Percentiles rank a stretch among this genome's conserved stretches.
Evolutionary conservation across 2,797 vertebrate species (phyloP).

Genomic region (Centroberyx gerrardi): DNA sequence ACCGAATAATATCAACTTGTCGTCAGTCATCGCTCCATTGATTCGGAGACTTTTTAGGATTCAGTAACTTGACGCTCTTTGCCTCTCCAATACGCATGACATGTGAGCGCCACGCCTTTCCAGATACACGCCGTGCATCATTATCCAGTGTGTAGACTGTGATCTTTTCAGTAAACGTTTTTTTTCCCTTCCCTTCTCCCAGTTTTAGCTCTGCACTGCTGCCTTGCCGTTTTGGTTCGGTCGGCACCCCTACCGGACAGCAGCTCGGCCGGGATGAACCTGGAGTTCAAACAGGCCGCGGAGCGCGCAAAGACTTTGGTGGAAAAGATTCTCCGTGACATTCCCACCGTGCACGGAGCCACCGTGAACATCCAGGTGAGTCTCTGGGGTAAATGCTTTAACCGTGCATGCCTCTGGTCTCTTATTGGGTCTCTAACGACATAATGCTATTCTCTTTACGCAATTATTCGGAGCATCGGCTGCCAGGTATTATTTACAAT

Average conservation of each 20-base stretch:
- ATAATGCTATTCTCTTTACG: not conserved
- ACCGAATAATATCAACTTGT: no score
- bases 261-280: constrained; percentile 40
- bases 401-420: not conserved
- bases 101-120: not conserved
- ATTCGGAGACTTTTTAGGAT: no score
- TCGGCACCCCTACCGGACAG: constrained; percentile 70
- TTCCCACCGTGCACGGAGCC: constrained; percentile 54
- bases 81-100: not conserved
- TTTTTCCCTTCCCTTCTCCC: constrained; percentile 5
- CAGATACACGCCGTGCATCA: no score
- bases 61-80: no score
- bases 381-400: not conserved
- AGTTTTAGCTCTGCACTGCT: constrained; percentile 60
- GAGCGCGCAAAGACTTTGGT: constrained; percentile 78
- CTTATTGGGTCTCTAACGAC: not conserved
- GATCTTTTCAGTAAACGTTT: no score
- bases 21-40: no score
- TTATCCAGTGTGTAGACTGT: no score
- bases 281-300: constrained; percentile 66
- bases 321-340: constrained; percentile 77
- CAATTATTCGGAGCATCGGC: no score
- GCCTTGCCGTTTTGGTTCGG: constrained; percentile 32
- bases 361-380: constrained; percentile 69
- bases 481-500: no score